These are phyloP conservation scores for Hemichromis elongatus DNA, from an alignment of 2,113 vertebrate genomes.

Conservation along the genomic window DNA sequence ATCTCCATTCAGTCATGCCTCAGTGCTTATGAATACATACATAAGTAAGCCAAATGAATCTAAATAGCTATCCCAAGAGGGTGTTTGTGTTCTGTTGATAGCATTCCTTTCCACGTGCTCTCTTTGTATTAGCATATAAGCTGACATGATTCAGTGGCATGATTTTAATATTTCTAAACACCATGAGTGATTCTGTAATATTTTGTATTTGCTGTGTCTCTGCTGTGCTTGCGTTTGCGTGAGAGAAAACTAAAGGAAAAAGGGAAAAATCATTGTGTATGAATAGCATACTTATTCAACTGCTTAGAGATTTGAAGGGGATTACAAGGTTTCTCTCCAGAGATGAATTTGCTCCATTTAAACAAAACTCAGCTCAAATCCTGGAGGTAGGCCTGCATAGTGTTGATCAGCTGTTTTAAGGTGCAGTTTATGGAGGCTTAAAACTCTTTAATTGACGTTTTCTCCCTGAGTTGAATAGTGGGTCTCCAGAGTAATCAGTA, in stretches of 20 bases:
- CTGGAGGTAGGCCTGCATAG: constrained; percentile 27
- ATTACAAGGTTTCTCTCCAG: constrained; percentile 61
- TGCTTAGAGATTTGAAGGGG: constrained; percentile 55
- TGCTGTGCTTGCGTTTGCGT: not conserved
- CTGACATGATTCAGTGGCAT: not conserved
- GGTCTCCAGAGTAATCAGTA: constrained; percentile 78
- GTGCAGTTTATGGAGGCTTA: constrained; percentile 71
- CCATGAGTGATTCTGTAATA: not conserved
- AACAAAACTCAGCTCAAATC: constrained; percentile 59
- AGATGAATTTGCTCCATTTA: constrained; percentile 66
- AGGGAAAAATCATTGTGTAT: constrained; percentile 24
- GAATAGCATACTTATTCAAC: constrained; percentile 54
- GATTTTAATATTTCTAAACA: constrained; percentile 25
- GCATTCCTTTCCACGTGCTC: not conserved
- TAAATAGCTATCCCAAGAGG: constrained; percentile 31
- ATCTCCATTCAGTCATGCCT: constrained; percentile 39
- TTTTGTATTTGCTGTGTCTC: not conserved
- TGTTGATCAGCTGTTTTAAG: constrained; percentile 67
- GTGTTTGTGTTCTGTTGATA: constrained; percentile 19
- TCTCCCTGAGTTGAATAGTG: constrained; percentile 56
- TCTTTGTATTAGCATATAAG: constrained; percentile 17
- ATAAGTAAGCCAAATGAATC: constrained; percentile 38
- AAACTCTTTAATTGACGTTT: constrained; percentile 70
- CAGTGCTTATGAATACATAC: constrained; percentile 42
- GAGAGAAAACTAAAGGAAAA: not conserved